Conservation (phyloP, 2,888 invertebrate genomes). For the Halictus ligatus region DNA sequence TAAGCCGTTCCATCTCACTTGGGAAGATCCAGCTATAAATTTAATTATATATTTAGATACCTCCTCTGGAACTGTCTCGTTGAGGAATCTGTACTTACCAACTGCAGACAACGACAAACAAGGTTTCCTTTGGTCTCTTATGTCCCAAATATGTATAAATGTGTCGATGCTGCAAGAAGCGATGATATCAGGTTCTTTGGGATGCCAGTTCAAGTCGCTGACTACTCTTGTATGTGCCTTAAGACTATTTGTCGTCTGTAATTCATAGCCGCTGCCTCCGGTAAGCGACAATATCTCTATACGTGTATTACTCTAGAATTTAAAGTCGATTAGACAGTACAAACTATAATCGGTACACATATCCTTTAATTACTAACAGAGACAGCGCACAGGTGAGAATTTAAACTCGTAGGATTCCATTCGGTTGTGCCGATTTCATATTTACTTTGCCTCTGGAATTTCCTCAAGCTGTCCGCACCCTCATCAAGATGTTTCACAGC, state of each 20-base stretch:
- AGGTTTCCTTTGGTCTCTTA: constrained; percentile 93
- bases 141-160: constrained; percentile 97
- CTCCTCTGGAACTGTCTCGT: neutral
- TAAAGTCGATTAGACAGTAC: constrained; percentile 19
- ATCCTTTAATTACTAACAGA: constrained; percentile 87
- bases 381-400: constrained; percentile 93
- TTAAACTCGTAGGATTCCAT: constrained; percentile 93
- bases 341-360: neutral
- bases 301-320: constrained; percentile 92
- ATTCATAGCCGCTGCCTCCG: constrained; percentile 86
- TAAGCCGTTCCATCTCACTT: constrained; percentile 97
- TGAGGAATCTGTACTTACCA: constrained; percentile 85
- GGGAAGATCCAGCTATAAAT: constrained; percentile 92
- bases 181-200: constrained; percentile 89
- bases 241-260: constrained; percentile 90
- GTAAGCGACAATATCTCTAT: constrained; percentile 94
- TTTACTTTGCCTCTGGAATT: constrained; percentile 94
- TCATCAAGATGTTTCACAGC: constrained; percentile 92
- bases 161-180: constrained; percentile 97
- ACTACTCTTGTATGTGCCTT: constrained; percentile 94
- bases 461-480: constrained; percentile 89
- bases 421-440: constrained; percentile 97
- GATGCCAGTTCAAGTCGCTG: constrained; percentile 97
- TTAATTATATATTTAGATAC: neutral
- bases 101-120: constrained; percentile 94